A percentile compares a stretch with the other conserved stretches of the same genome.
phyloP scores from a whole-genome alignment of 1,140 invertebrate species.

The Drosophila elegans region DNA sequence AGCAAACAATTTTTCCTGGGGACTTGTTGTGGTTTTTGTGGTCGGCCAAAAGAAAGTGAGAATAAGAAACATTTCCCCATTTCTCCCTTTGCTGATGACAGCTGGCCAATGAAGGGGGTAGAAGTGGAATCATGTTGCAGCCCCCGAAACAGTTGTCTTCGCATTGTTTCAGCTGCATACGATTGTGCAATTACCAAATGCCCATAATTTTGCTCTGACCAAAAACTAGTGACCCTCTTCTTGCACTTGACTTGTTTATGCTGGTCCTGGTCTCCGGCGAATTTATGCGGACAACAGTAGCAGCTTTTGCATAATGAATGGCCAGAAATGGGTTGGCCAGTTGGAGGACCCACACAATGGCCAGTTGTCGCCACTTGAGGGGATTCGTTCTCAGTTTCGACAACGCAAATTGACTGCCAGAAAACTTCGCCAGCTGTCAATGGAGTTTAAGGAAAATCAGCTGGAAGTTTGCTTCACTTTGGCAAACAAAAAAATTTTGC shows the following conservation, averaged over 20 bases:
- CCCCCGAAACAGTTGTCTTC: conserved; percentile 42
- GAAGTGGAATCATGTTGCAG: conserved; percentile 23
- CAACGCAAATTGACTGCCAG: conserved; percentile 52
- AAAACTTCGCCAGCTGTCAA: conserved; percentile 53
- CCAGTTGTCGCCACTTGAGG: conserved; percentile 37
- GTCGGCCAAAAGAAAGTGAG: conserved; percentile 17
- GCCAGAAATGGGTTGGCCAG: conserved; percentile 20
- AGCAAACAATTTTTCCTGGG: conserved; percentile 40
- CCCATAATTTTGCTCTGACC: conserved; percentile 50
- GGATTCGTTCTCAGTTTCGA: conserved; percentile 15
- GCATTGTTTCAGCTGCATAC: conserved; percentile 27
- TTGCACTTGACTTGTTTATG: conserved; percentile 71
- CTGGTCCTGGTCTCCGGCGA: conserved; percentile 25
- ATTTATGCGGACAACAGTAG: conserved; percentile 56
- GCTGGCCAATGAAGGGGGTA: conserved; percentile 4
- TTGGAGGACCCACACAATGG: conserved; percentile 17
- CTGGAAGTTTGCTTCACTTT: conserved; percentile 14
- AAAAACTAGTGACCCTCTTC: conserved; percentile 42
- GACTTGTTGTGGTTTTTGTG: conserved; percentile 51
- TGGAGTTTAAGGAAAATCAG: conserved; percentile 20
- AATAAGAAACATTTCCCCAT: conserved; percentile 1
- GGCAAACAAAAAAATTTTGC: no score
- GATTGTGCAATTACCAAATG: conserved; percentile 66
- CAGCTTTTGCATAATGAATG: conserved; percentile 59
- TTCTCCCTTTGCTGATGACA: conserved; percentile 20